phyloP scores from a whole-genome alignment of 2,888 invertebrate genomes.

The Lamellibrachia columna region DNA sequence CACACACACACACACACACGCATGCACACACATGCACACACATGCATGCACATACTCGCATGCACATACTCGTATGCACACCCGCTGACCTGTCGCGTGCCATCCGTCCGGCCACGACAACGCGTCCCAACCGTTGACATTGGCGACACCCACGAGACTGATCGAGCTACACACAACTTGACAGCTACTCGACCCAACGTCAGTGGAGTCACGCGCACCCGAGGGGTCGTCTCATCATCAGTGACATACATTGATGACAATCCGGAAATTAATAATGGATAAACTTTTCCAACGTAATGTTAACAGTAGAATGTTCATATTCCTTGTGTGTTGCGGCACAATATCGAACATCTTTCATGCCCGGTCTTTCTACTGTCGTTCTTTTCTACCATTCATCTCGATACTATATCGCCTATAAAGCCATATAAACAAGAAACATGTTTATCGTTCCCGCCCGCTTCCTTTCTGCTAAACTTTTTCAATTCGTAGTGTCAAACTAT shows the following conservation, averaged over 20 bases:
- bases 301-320: background rate
- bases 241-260: background rate
- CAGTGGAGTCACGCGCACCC: background rate
- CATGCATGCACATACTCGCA: background rate
- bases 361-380: background rate
- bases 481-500: too few species aligned
- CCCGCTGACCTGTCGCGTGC: background rate
- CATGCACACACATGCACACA: background rate
- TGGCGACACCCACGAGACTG: background rate
- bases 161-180: background rate
- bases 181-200: background rate
- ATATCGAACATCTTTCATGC: background rate
- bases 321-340: background rate
- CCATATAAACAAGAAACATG: background rate
- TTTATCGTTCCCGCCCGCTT: too few species aligned
- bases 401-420: background rate
- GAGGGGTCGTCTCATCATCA: background rate
- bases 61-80: background rate
- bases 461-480: too few species aligned
- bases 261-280: background rate
- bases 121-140: background rate
- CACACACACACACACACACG: background rate
- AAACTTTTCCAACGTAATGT: too few species aligned
- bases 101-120: background rate
- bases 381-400: background rate